phyloP scores from a whole-genome alignment of 2,113 vertebrate species.

The Pedionomus torquatus region DNA sequence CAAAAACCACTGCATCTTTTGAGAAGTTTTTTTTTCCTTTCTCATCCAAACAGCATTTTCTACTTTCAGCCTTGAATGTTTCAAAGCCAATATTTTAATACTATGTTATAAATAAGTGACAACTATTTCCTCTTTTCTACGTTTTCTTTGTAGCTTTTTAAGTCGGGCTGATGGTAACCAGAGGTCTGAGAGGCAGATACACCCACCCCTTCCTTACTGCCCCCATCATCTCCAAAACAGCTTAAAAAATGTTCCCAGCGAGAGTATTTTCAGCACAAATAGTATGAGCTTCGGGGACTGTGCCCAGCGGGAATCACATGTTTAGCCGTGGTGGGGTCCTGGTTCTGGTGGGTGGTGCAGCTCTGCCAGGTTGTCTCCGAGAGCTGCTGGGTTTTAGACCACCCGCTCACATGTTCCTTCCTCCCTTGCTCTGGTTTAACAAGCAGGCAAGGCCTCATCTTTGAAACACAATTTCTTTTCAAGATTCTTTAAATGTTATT shows the following conservation, averaged over 20 bases:
- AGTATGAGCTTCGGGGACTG: accelerated
- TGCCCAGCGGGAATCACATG: background rate
- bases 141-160: background rate
- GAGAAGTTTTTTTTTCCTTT: background rate
- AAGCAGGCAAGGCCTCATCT: background rate
- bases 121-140: background rate
- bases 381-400: background rate
- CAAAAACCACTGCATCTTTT: background rate
- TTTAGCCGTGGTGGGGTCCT: accelerated
- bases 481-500: background rate
- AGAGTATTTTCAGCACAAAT: background rate
- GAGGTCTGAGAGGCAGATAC: background rate
- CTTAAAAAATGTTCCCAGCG: background rate
- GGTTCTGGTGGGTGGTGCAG: background rate
- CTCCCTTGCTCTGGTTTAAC: background rate
- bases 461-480: background rate
- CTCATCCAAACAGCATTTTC: background rate
- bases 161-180: background rate
- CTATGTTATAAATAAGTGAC: background rate
- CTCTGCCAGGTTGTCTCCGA: background rate
- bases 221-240: background rate
- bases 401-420: accelerated
- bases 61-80: background rate
- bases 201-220: accelerated
- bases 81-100: background rate